phyloP scores from a whole-genome alignment of 2,888 invertebrate genomes.

The Petrophora chlorosata region DNA sequence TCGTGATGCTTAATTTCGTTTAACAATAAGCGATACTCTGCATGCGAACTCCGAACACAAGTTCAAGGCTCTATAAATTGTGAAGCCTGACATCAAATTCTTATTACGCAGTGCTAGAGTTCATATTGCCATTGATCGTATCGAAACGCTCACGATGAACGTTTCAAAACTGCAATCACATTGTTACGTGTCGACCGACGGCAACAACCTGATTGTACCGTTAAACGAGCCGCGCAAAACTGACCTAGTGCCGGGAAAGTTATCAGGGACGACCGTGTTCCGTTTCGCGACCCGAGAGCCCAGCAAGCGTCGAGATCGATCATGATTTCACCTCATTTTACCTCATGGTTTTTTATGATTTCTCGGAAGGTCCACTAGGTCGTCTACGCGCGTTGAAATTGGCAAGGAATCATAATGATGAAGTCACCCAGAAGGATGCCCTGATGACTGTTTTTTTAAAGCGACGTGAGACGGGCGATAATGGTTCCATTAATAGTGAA shows the following conservation, averaged over 20 bases:
- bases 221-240: slow-evolving; percentile 79
- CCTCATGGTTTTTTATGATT: slow-evolving; percentile 33
- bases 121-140: slow-evolving; percentile 46
- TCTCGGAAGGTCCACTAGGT: slow-evolving; percentile 38
- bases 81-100: slow-evolving; percentile 25
- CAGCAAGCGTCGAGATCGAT: slow-evolving; percentile 48
- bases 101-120: slow-evolving; percentile 51
- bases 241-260: slow-evolving; percentile 82
- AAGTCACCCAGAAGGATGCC: slow-evolving; percentile 63
- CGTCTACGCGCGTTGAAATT: slow-evolving; percentile 49
- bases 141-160: slow-evolving; percentile 58
- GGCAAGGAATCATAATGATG: slow-evolving; percentile 51
- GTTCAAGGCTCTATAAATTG: slow-evolving; percentile 59
- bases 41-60: slow-evolving; percentile 49
- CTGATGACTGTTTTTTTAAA: slow-evolving; percentile 52
- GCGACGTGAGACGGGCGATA: slow-evolving; percentile 45
- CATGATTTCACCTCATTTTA: slow-evolving; percentile 39
- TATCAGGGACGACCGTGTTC: slow-evolving; percentile 74
- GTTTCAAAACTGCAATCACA: slow-evolving; percentile 79
- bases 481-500: slow-evolving; percentile 43
- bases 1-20: slow-evolving; percentile 9
- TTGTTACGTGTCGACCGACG: slow-evolving; percentile 75
- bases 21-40: slow-evolving; percentile 25
- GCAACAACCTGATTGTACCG: slow-evolving; percentile 81
- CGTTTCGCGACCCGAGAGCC: slow-evolving; percentile 60